Conservation (phyloP, 2,797 vertebrate species). For the Sebastiscus tertius region DNA sequence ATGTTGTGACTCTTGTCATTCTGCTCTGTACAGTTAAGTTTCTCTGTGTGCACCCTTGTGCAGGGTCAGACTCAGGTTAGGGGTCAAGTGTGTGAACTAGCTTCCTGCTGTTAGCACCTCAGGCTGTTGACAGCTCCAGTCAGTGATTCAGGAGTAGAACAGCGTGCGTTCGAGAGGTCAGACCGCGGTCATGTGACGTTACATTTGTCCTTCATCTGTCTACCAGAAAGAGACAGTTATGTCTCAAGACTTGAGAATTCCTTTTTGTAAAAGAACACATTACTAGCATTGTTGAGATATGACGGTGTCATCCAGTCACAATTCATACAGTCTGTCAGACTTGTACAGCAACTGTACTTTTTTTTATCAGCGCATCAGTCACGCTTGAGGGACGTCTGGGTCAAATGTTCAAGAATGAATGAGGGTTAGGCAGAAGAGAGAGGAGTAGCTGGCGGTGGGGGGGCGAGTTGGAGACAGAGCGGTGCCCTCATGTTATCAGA, state of each 20-base stretch:
- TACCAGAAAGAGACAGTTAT: slow-evolving; percentile 36
- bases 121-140: slow-evolving; percentile 71
- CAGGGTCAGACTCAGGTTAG: slow-evolving; percentile 46
- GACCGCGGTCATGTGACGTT: slow-evolving; percentile 47
- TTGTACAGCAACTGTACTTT: slow-evolving; percentile 53
- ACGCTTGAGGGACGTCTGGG: slow-evolving; percentile 54
- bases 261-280: slow-evolving; percentile 58
- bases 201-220: slow-evolving; percentile 9
- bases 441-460: slow-evolving; percentile 52
- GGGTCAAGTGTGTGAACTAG: slow-evolving; percentile 72
- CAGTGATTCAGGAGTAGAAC: slow-evolving; percentile 37
- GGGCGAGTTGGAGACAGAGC: slow-evolving; percentile 70
- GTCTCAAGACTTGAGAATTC: slow-evolving; percentile 43
- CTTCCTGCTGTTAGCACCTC: slow-evolving; percentile 74
- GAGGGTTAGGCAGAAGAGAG: slow-evolving; percentile 56
- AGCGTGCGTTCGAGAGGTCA: slow-evolving; percentile 49
- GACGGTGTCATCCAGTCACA: slow-evolving; percentile 47
- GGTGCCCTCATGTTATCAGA: slow-evolving; percentile 80
- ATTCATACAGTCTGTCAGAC: slow-evolving; percentile 56
- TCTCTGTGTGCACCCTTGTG: slow-evolving; percentile 7
- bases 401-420: slow-evolving; percentile 77
- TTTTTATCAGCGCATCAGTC: slow-evolving; percentile 71
- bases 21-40: slow-evolving; percentile 16
- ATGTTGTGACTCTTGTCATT: slow-evolving; percentile 11
- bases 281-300: slow-evolving; percentile 70